Base-by-base conservation (phyloP, 2,113 vertebrate species). In the Ondatra zibethicus region DNA sequence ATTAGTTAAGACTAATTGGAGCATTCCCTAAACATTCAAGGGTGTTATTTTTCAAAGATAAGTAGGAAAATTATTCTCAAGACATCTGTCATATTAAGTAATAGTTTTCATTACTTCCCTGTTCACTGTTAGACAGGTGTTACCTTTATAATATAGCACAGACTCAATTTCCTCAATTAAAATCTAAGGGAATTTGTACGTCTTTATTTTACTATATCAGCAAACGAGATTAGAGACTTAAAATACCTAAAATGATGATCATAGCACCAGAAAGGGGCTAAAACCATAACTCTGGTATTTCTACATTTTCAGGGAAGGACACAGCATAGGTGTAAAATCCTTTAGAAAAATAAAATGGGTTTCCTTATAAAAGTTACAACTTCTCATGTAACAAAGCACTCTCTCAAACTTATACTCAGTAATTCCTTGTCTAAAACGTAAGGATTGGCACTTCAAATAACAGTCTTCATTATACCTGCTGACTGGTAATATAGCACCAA, bases 11-110 rank as follows among this genome's bases (percentile, higher is more conserved):
- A 86, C 75, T 96, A 91, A 91, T 86, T 78, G 25, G 45, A 81
- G 3, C 27, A 94, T 80, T 68, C 50, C n/a, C n/a, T 52, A 94
- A 93, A 3, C 13, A 52, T 33, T 94, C 39, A 87, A 91, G 16
- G 58, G 16, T 86, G 27, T 89, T 36, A 16, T 27, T 66, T 96
- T 92, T 65, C 36, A 58, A 39, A 19, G 50, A 33, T 42, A 75
- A 94, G 14, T 82, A 81, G 36, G 75, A 47, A 95, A 95, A 95
- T 92, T 85, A 55, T 33, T 50, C 68, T 87, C 58, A 92, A 16
- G 8, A 8, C 4, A 92, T 3, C 42, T 92, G 12, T 81, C n/a
- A 42, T 77, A 17, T 81, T 6, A 91, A 80, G 36, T 61, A 14
- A 42, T 55, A 50, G 3, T 65, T 36, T 88, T 47, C 88, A 4